These are phyloP conservation scores for Neria commutata DNA, from an alignment of 2,888 invertebrate species.

Conservation along the genomic window DNA sequence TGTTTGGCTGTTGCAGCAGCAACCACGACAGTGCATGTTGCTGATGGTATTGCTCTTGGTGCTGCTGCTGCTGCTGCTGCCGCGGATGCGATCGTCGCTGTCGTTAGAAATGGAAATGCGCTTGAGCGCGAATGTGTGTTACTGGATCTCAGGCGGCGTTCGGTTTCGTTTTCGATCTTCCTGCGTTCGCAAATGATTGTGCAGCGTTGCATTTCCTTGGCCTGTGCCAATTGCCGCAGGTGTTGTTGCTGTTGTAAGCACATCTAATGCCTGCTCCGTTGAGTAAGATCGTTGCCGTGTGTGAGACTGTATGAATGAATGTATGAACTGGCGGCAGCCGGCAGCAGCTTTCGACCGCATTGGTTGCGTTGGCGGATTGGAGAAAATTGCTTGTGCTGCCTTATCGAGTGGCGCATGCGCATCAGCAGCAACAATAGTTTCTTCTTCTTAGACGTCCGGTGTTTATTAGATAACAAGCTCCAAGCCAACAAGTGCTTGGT, in stretches of 20 bases:
- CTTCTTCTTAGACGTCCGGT: not conserved
- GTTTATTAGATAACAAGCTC: not conserved
- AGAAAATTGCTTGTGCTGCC: not conserved
- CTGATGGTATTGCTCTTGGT: too few relatives aligned
- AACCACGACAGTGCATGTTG: constrained; percentile 19
- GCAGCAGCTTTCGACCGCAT: too few relatives aligned
- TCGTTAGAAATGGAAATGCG: constrained; percentile 56
- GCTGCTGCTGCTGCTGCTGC: constrained; percentile 13
- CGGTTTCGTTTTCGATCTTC: constrained; percentile 56
- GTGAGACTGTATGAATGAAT: not conserved
- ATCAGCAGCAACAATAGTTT: not conserved
- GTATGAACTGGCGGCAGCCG: not conserved
- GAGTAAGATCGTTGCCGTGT: constrained; percentile 25
- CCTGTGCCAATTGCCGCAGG: constrained; percentile 29
- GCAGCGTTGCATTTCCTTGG: not conserved
- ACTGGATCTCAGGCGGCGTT: constrained; percentile 53
- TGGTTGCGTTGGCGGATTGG: constrained; percentile 4
- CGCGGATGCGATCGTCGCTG: constrained; percentile 43
- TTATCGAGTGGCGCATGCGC: not conserved
- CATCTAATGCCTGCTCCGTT: too few relatives aligned
- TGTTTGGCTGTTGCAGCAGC: constrained; percentile 15
- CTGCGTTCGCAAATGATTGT: constrained; percentile 45
- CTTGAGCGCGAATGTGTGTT: constrained; percentile 54
- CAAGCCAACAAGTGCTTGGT: too few relatives aligned
- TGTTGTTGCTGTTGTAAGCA: constrained; percentile 38